Evolutionary conservation across 1,140 invertebrate genomes (phyloP), one percentile per base, ranked within the genome.

Genomic region (Drosophila neocordata): DNA sequence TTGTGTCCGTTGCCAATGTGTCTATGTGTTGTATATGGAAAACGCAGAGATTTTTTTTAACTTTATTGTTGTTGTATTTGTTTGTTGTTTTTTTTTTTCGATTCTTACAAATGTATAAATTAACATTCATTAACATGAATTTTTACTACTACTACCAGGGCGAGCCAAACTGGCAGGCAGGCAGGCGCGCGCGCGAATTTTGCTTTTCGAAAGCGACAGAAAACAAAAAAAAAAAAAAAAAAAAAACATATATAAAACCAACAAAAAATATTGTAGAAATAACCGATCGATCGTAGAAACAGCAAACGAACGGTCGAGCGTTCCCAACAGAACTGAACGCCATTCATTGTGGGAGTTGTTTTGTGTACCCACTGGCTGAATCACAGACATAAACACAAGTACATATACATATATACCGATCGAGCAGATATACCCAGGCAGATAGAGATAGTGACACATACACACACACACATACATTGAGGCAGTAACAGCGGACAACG

Each of bases 111-210:
- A 85, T 81, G 82, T 78, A 85, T 85, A 88, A 88, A 88, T 88
- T 88, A 88, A 88, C 83, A 88, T 88, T 83, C 66, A 88, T 88
- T 88, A 88, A 88, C 83, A 83, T 88, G 83, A 88, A 84, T 73
- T 88, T 75, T 79, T 69, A 76, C 72, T 69, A 63, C 77, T 74
- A 74, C 71, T 51, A 34, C 53, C 69, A 11, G 22, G 22, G n/a
- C n/a, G n/a, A n/a, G n/a, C n/a, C n/a, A n/a, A n/a, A 15, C 41
- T 2, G 15, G 18, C 41, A 13, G 41, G 7, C 15, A 44, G 38
- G 34, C 34, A 35, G 34, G 34, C 38, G 18, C 41, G 41, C 41
- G 53, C 53, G 27, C 52, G 13, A 34, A 56, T 56, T 56, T 56
- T 5, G 24, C 6, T 35, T 56, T 27, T 34, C 27, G 69, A 72